These are phyloP conservation scores for Branchellion lobata DNA, from an alignment of 2,888 invertebrate species.

Conservation along the genomic window DNA sequence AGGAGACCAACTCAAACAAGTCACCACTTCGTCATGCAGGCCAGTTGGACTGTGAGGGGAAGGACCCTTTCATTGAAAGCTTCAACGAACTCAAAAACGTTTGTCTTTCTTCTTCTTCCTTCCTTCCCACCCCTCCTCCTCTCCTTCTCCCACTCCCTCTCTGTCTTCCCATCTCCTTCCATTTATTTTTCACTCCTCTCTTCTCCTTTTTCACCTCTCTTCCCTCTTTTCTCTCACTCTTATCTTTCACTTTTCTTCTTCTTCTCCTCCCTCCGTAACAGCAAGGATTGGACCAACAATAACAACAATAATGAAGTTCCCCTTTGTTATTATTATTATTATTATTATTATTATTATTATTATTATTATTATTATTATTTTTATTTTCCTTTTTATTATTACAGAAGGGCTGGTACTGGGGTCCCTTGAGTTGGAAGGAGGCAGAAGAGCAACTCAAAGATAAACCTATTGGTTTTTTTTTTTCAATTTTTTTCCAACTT, in stretches of 20 bases:
- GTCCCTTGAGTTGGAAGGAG: constrained; percentile 39
- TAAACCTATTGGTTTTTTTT: constrained; percentile 4
- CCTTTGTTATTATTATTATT: too few species aligned
- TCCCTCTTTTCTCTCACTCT: neutral
- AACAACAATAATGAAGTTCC: too few species aligned
- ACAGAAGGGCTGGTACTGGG: constrained; percentile 42
- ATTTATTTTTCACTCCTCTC: neutral
- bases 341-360: too few species aligned
- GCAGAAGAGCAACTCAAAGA: constrained; percentile 38
- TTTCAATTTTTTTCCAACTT: too few species aligned
- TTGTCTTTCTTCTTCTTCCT: neutral
- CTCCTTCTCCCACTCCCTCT: neutral
- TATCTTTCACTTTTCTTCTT: neutral
- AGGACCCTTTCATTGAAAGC: constrained; percentile 33
- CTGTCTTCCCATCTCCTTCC: neutral
- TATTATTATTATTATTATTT: too few species aligned
- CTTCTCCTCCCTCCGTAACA: too few species aligned
- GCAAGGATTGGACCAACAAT: too few species aligned
- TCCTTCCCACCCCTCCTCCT: too few species aligned
- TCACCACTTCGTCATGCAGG: neutral
- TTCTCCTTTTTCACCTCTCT: neutral
- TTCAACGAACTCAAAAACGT: constrained; percentile 37
- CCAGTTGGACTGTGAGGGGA: neutral
- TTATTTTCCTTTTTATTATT: too few species aligned
- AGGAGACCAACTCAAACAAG: neutral